Conservation (phyloP, 2,113 vertebrate genomes). For the Mirza zaza region DNA sequence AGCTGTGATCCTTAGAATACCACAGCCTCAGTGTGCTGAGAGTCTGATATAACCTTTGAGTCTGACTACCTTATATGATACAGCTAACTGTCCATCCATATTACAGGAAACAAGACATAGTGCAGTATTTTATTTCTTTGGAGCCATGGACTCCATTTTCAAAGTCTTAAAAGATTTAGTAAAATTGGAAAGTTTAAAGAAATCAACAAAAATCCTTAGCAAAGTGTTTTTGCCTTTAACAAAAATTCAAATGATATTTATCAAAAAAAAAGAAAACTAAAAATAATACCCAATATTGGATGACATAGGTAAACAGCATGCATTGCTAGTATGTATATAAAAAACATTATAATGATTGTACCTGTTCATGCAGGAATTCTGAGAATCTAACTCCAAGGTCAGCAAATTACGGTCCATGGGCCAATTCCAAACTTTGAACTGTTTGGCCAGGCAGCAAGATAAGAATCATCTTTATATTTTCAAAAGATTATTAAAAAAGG, state of each 20-base stretch:
- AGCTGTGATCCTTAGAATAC: neutral
- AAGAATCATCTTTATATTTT: neutral
- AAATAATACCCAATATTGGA: neutral
- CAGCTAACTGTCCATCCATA: neutral
- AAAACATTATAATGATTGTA: neutral
- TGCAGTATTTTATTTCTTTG: neutral
- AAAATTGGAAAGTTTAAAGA: neutral
- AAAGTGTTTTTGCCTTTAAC: neutral
- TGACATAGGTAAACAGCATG: neutral
- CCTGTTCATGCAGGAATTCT: neutral
- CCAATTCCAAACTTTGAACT: neutral
- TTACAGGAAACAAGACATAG: too few species aligned
- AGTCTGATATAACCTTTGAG: neutral
- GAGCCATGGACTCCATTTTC: neutral
- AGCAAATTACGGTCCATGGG: neutral
- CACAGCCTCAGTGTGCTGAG: neutral
- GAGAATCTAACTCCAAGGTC: neutral
- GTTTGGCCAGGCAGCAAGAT: neutral
- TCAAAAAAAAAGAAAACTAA: neutral
- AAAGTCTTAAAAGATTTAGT: neutral
- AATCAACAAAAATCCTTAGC: neutral
- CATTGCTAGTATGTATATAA: neutral
- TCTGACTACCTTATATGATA: too few species aligned
- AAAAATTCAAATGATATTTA: conserved; percentile 13
- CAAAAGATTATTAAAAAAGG: neutral